Percentiles rank a stretch among this genome's conserved stretches.
Evolutionary conservation across 2,797 vertebrate species (phyloP).

Genomic region (Mormyrops boulengeri): DNA sequence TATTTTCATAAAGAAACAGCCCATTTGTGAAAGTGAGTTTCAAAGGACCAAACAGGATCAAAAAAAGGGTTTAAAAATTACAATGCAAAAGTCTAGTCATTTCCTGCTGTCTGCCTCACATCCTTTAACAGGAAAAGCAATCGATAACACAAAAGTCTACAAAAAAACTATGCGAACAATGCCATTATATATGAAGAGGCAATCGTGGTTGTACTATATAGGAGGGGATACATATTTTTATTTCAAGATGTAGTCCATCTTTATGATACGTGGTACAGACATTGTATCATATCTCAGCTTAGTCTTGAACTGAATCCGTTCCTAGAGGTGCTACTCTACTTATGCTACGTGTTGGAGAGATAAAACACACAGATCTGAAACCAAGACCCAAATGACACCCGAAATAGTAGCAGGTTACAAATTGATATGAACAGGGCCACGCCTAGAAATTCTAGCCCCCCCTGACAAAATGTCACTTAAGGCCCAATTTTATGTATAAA

Average conservation of each 20-base stretch:
- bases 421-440: not conserved
- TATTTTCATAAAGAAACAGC: not conserved
- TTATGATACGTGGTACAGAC: not conserved
- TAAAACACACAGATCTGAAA: not conserved
- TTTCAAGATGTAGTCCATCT: not conserved
- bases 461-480: not conserved
- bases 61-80: too few species aligned
- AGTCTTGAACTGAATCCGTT: not conserved
- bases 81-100: not conserved
- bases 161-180: not conserved
- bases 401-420: not conserved
- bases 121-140: conserved; percentile 18
- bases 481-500: not conserved
- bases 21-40: not conserved
- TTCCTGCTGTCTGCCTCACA: conserved; percentile 11
- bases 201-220: not conserved
- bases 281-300: not conserved
- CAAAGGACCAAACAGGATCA: not conserved
- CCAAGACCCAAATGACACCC: not conserved
- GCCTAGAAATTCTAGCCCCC: not conserved
- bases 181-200: not conserved
- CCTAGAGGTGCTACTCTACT: not conserved
- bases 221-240: not conserved
- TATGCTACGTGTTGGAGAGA: not conserved
- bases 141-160: not conserved